Evolutionary conservation across 2,113 vertebrate species (phyloP), one percentile per base, ranked within the genome.

Genomic region (Nansenia antarctica): DNA sequence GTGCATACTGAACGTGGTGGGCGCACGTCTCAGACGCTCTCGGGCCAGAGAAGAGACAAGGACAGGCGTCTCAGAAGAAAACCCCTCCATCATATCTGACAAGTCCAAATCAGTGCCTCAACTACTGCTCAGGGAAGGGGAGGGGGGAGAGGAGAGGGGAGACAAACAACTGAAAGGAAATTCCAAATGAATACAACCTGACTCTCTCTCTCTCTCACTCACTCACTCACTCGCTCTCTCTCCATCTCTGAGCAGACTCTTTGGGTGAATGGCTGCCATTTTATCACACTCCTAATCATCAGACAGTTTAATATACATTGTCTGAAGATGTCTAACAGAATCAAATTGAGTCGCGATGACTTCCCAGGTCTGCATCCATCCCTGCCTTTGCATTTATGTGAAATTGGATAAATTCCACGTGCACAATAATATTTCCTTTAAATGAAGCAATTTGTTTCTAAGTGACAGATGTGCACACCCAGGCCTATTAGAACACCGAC

Each of bases 1-100:
- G 93, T 93, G 95, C 94, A 95, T 94, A 94, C 94, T 93, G 84
- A 86, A 83, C 68, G 67, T 26, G 76, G 60, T 58, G 85, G 82
- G 83, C 75, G 69, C 67, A 47, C 81, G 52, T 72, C 82, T 77
- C 76, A 79, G 76, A 79, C 79, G 12, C 82, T 85, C 83, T 89
- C 80, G 69, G 86, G 81, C 82, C 86, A 68, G 76, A 76, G 81
- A 85, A 63, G 82, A 79, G 78, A 82, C 80, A 54, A 87, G 82
- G 83, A 85, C 81, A 65, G 78, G 73, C 81, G 61, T 72, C 75
- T 74, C 69, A 2, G 67, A 42, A 24, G 35, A 61, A 70, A 75
- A 18, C 0, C 37, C 73, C 83, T 85, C 80, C 82, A 85, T 85
- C 79, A 80, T 79, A 73, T 71, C 74, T 86, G 82, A 88, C 81